Evolutionary conservation across 2,888 invertebrate species (phyloP), one percentile per base, ranked within the genome.

Genomic region (Agapetus fuscipes): DNA sequence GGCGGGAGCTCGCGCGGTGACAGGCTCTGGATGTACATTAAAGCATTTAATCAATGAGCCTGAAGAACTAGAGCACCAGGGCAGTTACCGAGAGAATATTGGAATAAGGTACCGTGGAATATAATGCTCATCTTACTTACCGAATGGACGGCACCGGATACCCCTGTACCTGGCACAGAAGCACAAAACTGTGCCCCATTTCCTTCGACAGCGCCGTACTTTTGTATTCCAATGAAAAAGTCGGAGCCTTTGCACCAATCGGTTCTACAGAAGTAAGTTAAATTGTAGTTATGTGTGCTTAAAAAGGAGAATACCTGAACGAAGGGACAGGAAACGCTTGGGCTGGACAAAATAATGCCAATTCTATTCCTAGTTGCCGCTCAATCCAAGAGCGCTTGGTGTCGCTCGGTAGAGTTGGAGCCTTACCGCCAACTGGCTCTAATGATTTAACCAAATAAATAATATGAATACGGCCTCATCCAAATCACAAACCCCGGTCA

Each of bases 331-430:
- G 84, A 61, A 75, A 81, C 52, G 80, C 84, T 71, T 85, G 84
- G 49, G 83, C 81, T 59, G 80, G 82, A 60, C 83, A 84, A 56
- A 82, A 70, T 51, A 83, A 60, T 34, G 78, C 78, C 57, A 84
- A 74, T 55, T 74, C 72, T 55, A 74, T 74, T 50, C 71, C 71
- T 46, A 66, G 67, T 54, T 62, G 66, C 58, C 80, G 73, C 57
- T 75, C 76, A 59, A 79, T 80, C 59, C 78, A 78, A 51, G 76
- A 74, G 58, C 76, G 75, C 58, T 80, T 74, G 47, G 77, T 72
- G 53, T 79, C 80, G 50, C 73, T 74, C 41, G 79, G 78, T 59
- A 83, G 77, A 51, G 78, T 76, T 42, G 83, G 83, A 50, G 78
- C 75, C 61, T 80, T 83, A 51, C 76, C 76, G 58, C 81, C 80